These are phyloP conservation scores for Porites lutea DNA, from an alignment of 64 coral and sea anemone genomes.

Conservation along the genomic window DNA sequence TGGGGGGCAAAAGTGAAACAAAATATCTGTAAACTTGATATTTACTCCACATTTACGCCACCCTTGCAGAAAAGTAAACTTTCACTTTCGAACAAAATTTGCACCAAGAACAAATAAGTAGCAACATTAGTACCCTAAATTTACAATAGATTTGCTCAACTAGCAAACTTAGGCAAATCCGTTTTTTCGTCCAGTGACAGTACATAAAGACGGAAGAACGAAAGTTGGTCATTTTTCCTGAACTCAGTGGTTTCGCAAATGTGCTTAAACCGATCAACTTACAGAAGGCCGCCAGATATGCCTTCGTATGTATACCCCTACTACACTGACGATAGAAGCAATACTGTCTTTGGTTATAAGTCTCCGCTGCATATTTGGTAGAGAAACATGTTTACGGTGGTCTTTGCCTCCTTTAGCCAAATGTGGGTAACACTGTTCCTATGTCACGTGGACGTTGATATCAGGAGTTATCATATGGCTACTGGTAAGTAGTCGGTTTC, in stretches of 20 bases:
- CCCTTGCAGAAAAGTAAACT: too few relatives aligned
- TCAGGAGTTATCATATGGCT: constrained; percentile 47
- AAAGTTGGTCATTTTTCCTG: neutral
- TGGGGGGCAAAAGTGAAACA: too few relatives aligned
- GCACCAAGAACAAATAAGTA: too few relatives aligned
- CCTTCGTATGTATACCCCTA: neutral
- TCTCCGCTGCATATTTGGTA: neutral
- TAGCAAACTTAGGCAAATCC: too few relatives aligned
- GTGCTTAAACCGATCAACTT: neutral
- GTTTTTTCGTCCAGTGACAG: too few relatives aligned
- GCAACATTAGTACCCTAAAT: too few relatives aligned
- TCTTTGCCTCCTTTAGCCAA: neutral
- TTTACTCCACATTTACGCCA: too few relatives aligned
- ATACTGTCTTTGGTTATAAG: neutral
- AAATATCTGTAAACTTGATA: too few relatives aligned
- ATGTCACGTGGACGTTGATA: neutral
- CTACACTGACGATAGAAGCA: neutral
- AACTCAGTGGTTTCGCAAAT: neutral
- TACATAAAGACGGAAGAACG: neutral
- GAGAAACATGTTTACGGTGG: neutral
- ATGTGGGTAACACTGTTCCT: neutral
- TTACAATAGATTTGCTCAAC: too few relatives aligned
- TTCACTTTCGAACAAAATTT: too few relatives aligned
- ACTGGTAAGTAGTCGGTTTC: neutral
- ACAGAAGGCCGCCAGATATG: too few relatives aligned